Evolutionary conservation across 1,140 invertebrate genomes (phyloP).

Genomic region (Scaptodrosophila lebanonensis): DNA sequence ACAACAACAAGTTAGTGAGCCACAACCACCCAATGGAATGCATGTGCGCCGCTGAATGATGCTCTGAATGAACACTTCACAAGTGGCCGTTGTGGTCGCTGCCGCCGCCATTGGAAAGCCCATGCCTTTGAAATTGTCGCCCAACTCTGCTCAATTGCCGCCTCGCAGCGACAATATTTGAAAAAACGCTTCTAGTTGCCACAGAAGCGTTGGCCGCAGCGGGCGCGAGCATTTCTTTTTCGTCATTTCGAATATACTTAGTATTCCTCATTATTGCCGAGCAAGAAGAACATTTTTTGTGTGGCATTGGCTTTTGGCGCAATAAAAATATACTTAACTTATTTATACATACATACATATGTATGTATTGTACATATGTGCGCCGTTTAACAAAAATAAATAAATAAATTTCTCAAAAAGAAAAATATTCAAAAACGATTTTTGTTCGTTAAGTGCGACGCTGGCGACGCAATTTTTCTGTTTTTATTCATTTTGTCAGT

Average conservation of each 20-base stretch:
- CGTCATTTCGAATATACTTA: slow-evolving; percentile 1
- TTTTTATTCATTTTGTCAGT: slow-evolving; percentile 9
- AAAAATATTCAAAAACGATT: slow-evolving; percentile 39
- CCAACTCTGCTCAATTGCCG: slow-evolving; percentile 27
- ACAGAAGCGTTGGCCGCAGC: slow-evolving; percentile 48
- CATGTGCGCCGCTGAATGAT: slow-evolving; percentile 25
- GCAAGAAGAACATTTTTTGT: too few species aligned
- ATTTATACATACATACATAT: too few species aligned
- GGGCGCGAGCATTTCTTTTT: slow-evolving; percentile 14
- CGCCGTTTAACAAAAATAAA: slow-evolving; percentile 42
- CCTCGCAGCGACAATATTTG: slow-evolving; percentile 40
- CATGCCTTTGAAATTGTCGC: slow-evolving; percentile 32
- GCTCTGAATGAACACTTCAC: slow-evolving; percentile 41
- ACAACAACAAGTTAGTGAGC: too few species aligned
- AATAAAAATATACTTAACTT: slow-evolving; percentile 39
- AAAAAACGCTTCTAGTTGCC: slow-evolving; percentile 45
- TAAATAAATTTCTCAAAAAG: too few species aligned
- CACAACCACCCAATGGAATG: slow-evolving; percentile 49
- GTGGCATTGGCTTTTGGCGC: slow-evolving; percentile 11
- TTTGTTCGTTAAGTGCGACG: slow-evolving; percentile 20
- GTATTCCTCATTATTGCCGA: background rate
- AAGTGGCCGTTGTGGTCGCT: slow-evolving; percentile 54
- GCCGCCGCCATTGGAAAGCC: slow-evolving; percentile 35
- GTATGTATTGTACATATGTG: slow-evolving; percentile 23
- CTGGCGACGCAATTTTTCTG: slow-evolving; percentile 5